phyloP scores from a whole-genome alignment of 2,113 vertebrate species.

The Caretta caretta region DNA sequence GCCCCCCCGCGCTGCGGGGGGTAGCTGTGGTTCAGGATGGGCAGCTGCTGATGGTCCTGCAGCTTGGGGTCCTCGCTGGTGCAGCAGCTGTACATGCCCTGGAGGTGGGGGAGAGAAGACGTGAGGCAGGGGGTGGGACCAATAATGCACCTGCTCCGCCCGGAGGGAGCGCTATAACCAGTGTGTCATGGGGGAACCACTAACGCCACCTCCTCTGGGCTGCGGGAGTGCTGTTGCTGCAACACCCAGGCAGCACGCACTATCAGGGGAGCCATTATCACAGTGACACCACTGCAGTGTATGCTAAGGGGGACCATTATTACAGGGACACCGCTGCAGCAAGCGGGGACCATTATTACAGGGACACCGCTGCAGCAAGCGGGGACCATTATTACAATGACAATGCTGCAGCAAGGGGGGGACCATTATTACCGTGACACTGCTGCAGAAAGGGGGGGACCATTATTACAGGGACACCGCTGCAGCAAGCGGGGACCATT shows the following conservation, averaged over 20 bases:
- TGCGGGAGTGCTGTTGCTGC: neutral
- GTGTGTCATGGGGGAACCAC: neutral
- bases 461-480: neutral
- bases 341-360: too few relatives aligned
- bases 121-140: neutral
- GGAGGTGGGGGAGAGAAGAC: neutral
- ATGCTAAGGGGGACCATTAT: too few relatives aligned
- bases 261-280: too few relatives aligned
- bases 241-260: too few relatives aligned
- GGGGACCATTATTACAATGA: too few relatives aligned
- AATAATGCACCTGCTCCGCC: neutral
- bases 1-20: conserved; percentile 64
- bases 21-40: conserved; percentile 74
- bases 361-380: neutral
- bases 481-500: neutral
- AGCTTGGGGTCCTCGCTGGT: conserved; percentile 85
- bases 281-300: too few relatives aligned
- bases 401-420: too few relatives aligned
- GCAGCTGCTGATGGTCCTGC: conserved; percentile 78
- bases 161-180: neutral
- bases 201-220: neutral
- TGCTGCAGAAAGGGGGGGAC: neutral
- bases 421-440: too few relatives aligned
- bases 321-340: too few relatives aligned
- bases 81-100: conserved; percentile 97